Evolutionary conservation across 92 coral and sea anemone species (phyloP).

Genomic region (Porites evermanni): DNA sequence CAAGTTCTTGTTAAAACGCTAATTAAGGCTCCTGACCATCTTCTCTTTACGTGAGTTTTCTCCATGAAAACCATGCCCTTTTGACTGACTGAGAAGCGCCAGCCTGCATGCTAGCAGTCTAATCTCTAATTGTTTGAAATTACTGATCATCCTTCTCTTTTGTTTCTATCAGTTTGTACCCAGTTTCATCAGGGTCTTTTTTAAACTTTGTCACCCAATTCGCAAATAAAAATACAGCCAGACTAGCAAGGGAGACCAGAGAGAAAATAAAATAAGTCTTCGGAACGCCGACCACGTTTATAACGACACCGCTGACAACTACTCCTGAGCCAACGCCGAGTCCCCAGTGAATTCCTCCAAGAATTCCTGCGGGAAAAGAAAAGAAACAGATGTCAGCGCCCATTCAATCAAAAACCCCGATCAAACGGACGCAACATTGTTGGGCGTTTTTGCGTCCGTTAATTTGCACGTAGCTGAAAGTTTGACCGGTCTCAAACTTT

Average conservation of each 20-base stretch:
- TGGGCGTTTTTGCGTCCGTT: too few relatives aligned
- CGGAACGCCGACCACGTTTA: constrained; percentile 28
- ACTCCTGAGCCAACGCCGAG: constrained; percentile 34
- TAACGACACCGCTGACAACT: constrained; percentile 24
- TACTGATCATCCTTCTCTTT: neutral
- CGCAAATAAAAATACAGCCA: neutral
- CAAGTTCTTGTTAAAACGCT: too few relatives aligned
- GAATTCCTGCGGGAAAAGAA: constrained; percentile 8
- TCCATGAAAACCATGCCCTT: too few relatives aligned
- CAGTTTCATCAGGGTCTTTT: neutral
- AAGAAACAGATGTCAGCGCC: neutral
- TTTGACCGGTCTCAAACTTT: too few relatives aligned
- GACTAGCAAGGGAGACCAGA: neutral
- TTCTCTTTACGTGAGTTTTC: too few relatives aligned
- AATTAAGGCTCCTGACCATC: too few relatives aligned
- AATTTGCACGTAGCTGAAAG: too few relatives aligned
- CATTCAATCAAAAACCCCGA: too few relatives aligned
- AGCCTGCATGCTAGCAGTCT: too few relatives aligned
- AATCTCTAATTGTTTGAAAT: too few relatives aligned
- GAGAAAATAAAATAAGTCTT: constrained; percentile 39
- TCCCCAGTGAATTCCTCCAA: constrained; percentile 45
- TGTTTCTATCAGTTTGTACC: neutral
- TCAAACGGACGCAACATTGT: too few relatives aligned
- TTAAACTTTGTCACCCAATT: neutral
- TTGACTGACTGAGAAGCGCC: too few relatives aligned